These are phyloP conservation scores for Biston stratarius DNA, from an alignment of 2,888 invertebrate genomes.

Conservation along the genomic window DNA sequence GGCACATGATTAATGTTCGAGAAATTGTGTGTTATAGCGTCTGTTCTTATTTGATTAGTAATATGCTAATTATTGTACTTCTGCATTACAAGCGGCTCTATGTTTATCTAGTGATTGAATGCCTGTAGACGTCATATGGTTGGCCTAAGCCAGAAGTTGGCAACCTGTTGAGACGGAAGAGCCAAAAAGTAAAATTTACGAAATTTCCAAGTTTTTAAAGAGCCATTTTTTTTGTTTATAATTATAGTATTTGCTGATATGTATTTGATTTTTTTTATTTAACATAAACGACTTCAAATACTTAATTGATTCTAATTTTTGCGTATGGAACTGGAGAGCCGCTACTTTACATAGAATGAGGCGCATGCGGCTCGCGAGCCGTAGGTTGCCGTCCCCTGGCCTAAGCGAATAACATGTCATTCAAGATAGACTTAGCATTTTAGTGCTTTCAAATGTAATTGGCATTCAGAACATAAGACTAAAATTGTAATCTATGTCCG, in stretches of 20 bases:
- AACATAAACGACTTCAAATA: too few species aligned
- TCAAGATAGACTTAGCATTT: conserved; percentile 5
- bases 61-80: conserved; percentile 4
- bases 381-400: too few species aligned
- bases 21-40: not conserved
- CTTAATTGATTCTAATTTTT: too few species aligned
- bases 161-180: too few species aligned
- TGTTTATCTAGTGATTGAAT: conserved; percentile 14
- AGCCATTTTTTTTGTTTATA: too few species aligned
- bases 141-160: conserved; percentile 8
- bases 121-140: conserved; percentile 10
- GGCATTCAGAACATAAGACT: not conserved
- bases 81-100: conserved; percentile 7
- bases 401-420: conserved; percentile 10
- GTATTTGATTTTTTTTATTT: too few species aligned
- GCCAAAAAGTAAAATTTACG: too few species aligned
- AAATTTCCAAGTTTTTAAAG: too few species aligned
- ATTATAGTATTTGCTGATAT: too few species aligned
- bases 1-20: not conserved
- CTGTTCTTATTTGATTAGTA: not conserved
- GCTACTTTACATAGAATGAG: too few species aligned
- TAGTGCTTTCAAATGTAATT: conserved; percentile 6
- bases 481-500: not conserved
- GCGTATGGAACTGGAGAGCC: too few species aligned
- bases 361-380: too few species aligned